phyloP scores from a whole-genome alignment of 2,888 invertebrate species.

The Volucella inflata region DNA sequence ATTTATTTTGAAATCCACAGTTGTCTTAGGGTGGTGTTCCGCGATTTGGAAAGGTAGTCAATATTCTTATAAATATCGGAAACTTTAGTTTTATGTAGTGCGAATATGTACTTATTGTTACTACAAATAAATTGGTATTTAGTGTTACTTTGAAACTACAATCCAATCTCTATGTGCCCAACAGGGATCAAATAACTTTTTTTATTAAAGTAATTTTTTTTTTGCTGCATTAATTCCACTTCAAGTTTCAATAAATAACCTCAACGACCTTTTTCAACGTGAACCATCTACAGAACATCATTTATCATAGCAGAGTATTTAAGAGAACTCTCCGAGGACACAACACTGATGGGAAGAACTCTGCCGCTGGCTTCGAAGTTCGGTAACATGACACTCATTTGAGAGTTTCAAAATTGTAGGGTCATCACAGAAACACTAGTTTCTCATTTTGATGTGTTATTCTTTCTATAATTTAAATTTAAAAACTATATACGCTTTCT shows the following conservation, averaged over 20 bases:
- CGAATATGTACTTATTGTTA: constrained; percentile 57
- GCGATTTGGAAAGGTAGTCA: constrained; percentile 4
- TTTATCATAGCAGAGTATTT: constrained; percentile 9
- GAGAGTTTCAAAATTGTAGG: constrained; percentile 46
- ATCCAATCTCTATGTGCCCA: no score
- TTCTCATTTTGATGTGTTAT: constrained; percentile 9
- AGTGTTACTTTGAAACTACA: no score
- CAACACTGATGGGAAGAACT: not conserved
- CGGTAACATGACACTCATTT: constrained; percentile 54
- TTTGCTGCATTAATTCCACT: constrained; percentile 7
- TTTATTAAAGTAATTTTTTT: no score
- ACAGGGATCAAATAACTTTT: no score
- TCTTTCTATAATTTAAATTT: constrained; percentile 18
- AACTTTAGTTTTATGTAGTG: constrained; percentile 60
- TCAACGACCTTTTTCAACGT: constrained; percentile 15
- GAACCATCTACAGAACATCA: constrained; percentile 13
- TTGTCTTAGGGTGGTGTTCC: constrained; percentile 45
- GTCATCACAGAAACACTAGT: constrained; percentile 57
- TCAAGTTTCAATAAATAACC: constrained; percentile 54
- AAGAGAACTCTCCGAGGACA: constrained; percentile 6
- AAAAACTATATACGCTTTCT: constrained; percentile 3
- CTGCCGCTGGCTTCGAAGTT: constrained; percentile 20
- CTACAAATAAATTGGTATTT: not conserved
- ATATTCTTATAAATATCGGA: constrained; percentile 14
- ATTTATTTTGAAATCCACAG: constrained; percentile 66